A percentile compares a stretch with the other conserved stretches of the same genome.
These are phyloP conservation scores for Prochilodus magdalenae DNA, from an alignment of 2,113 vertebrate species.

Conservation along the genomic window DNA sequence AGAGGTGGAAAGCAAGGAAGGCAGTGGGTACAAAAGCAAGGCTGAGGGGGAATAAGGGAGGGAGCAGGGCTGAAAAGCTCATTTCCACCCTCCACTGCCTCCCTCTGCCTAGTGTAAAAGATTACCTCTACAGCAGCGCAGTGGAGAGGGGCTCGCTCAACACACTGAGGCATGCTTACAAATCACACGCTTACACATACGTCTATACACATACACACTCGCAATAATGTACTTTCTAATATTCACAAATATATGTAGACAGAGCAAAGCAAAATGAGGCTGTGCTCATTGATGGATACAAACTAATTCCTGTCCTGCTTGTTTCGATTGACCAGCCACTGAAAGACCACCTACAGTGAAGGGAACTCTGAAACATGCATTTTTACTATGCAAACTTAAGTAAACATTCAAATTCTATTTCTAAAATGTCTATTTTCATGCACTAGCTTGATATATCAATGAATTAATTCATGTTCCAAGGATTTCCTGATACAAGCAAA, in stretches of 20 bases:
- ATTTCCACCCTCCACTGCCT: constrained; percentile 84
- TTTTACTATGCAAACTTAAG: too few relatives aligned
- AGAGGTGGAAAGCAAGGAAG: constrained; percentile 54
- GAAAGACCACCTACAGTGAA: background rate
- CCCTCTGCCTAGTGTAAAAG: constrained; percentile 83
- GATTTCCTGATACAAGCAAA: too few relatives aligned
- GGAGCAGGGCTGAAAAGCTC: constrained; percentile 80
- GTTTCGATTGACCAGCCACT: background rate
- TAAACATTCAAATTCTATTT: too few relatives aligned
- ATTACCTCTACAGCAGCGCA: constrained; percentile 83
- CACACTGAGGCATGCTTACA: constrained; percentile 57
- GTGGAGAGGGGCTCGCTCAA: constrained; percentile 73
- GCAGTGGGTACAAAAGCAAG: constrained; percentile 61
- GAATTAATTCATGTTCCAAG: too few relatives aligned
- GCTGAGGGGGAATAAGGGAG: constrained; percentile 63
- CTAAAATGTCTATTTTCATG: too few relatives aligned
- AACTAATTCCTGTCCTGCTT: background rate
- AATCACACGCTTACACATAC: constrained; percentile 40
- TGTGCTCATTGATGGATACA: background rate
- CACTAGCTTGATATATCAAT: too few relatives aligned
- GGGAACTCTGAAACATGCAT: background rate
- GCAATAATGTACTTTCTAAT: background rate
- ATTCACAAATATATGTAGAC: constrained; percentile 5
- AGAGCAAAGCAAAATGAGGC: background rate
- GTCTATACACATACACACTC: constrained; percentile 1